Evolutionary conservation across 1,140 invertebrate genomes (phyloP).

Genomic region (Bombus ignitus): DNA sequence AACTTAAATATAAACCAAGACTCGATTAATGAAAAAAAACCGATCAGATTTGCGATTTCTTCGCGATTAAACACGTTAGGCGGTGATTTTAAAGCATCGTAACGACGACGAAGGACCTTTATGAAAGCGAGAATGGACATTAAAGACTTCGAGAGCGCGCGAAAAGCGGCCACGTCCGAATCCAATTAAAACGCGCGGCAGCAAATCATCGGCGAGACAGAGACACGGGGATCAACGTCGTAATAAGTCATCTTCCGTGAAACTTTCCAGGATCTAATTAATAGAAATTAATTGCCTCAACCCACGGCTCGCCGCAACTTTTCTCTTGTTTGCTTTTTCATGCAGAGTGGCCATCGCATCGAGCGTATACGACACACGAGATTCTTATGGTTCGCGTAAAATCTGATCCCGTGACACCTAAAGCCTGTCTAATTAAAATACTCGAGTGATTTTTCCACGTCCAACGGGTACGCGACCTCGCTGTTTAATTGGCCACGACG

Average conservation of each 20-base stretch:
- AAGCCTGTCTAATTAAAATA: slow-evolving; percentile 40
- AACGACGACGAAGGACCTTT: background rate
- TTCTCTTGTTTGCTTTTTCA: background rate
- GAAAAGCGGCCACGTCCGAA: slow-evolving; percentile 47
- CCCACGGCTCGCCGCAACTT: background rate
- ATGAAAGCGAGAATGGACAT: slow-evolving; percentile 56
- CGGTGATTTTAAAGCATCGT: too few relatives aligned
- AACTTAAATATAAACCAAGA: background rate
- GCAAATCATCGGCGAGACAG: slow-evolving; percentile 59
- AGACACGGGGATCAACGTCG: slow-evolving; percentile 34
- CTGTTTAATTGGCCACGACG: slow-evolving; percentile 9
- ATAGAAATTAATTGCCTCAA: slow-evolving; percentile 53
- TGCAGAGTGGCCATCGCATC: background rate
- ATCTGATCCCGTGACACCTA: slow-evolving; percentile 16
- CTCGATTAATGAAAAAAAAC: background rate
- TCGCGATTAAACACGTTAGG: too few relatives aligned
- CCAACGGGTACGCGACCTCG: background rate
- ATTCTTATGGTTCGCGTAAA: background rate
- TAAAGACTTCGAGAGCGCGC: background rate
- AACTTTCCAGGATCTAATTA: slow-evolving; percentile 56
- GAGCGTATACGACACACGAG: background rate
- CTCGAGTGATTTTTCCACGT: background rate
- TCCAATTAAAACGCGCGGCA: slow-evolving; percentile 57
- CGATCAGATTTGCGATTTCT: background rate
- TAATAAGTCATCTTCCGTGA: slow-evolving; percentile 45